phyloP scores from a whole-genome alignment of 2,888 invertebrate species.

The Drosophila paramelanica region DNA sequence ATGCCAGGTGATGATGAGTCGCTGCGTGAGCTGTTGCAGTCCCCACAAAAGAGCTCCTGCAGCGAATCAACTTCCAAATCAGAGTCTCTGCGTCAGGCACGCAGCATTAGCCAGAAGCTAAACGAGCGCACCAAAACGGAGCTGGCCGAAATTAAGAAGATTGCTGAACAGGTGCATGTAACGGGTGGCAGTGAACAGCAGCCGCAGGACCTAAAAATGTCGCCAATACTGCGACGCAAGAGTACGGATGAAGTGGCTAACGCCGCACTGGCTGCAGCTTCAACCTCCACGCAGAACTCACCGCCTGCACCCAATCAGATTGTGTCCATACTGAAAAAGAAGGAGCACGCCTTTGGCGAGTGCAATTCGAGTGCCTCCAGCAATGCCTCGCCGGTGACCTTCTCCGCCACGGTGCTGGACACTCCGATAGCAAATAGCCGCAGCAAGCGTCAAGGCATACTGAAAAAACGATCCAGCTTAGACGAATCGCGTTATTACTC shows the following conservation, averaged over 20 bases:
- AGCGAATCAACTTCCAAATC: slow-evolving; percentile 62
- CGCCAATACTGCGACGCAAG: slow-evolving; percentile 81
- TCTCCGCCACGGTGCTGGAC: slow-evolving; percentile 91
- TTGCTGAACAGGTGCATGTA: slow-evolving; percentile 79
- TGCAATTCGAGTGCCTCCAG: slow-evolving; percentile 85
- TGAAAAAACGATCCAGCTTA: slow-evolving; percentile 93
- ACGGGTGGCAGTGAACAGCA: slow-evolving; percentile 23
- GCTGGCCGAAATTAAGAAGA: slow-evolving; percentile 84
- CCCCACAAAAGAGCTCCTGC: slow-evolving; percentile 70
- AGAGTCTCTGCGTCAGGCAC: slow-evolving; percentile 59
- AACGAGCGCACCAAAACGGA: slow-evolving; percentile 84
- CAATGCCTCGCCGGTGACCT: slow-evolving; percentile 91
- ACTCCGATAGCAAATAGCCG: slow-evolving; percentile 84
- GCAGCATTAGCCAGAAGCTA: slow-evolving; percentile 81
- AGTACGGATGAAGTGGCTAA: slow-evolving; percentile 84
- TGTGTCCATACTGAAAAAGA: slow-evolving; percentile 90
- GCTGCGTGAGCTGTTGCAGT: slow-evolving; percentile 78
- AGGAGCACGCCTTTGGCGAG: slow-evolving; percentile 85
- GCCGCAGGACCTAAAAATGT: slow-evolving; percentile 67
- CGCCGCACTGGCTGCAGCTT: not conserved
- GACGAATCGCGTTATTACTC: slow-evolving; percentile 88
- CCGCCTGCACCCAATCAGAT: slow-evolving; percentile 85
- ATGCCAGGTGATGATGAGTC: slow-evolving; percentile 82
- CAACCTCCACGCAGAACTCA: slow-evolving; percentile 47
- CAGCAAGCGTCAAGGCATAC: slow-evolving; percentile 90